Base-by-base conservation (phyloP, 2,113 vertebrate species). In the Glaucidium brasilianum region DNA sequence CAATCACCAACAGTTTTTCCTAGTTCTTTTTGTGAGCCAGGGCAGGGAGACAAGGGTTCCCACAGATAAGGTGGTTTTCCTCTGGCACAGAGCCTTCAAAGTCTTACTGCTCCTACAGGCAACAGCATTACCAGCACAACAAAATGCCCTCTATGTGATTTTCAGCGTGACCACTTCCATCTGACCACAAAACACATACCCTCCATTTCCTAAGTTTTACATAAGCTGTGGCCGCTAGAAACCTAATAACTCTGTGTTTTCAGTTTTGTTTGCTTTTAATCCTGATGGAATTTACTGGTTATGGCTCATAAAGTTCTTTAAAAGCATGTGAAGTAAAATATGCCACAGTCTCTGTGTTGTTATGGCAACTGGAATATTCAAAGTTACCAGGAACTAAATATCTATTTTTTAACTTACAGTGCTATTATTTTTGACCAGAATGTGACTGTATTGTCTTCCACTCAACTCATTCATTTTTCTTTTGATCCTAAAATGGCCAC, bases 291-390 rank as follows among this genome's bases (percentile, higher is more conserved):
- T 83, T 95, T 96, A 91, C 66, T 95, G 50, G 74, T 90, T 84
- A 77, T 43, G 52, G 67, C 76, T 92, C 77, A 85, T 91, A 59
- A 94, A 93, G 50, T 92, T 92, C 84, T 94, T 89, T 82, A 87
- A 92, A 95, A 92, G 43, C 53, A 37, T n/a, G 23, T 41, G 27
- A 92, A 90, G n/a, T 79, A 79, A 94, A 90, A 96, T 80, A 79
- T 52, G 41, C 58, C 35, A 90, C 29, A 79, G 35, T 73, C 52
- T 75, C 66, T 19, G 30, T 41, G 71, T 83, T 90, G 89, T 88
- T 95, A 97, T 91, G 53, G 86, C 71, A 97, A 92, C 81, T 66
- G 62, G 41, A 95, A 92, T 88, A 91, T 62, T 92, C 37, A 76
- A 91, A 90, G 37, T 91, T 68, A 87, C 32, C 64, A 94, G 58